Evolutionary conservation across 2,797 vertebrate genomes (phyloP).

Genomic region (Podarcis lilfordi): DNA sequence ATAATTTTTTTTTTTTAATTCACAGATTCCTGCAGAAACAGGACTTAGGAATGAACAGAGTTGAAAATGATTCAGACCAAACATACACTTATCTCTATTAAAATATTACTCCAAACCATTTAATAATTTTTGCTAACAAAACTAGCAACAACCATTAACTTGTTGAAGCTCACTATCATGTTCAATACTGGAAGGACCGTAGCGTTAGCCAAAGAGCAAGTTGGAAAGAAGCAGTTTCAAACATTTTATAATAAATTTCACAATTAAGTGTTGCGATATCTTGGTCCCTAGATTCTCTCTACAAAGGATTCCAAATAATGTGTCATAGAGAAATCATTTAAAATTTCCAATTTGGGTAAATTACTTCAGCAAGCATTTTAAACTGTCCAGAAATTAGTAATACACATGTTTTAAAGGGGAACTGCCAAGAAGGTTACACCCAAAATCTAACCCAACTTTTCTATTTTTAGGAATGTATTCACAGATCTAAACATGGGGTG

Average conservation of each 20-base stretch:
- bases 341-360: slow-evolving; percentile 45
- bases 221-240: slow-evolving; percentile 57
- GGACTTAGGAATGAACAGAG: too few relatives aligned
- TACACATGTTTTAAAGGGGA: slow-evolving; percentile 60
- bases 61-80: too few relatives aligned
- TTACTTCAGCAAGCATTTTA: slow-evolving; percentile 61
- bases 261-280: slow-evolving; percentile 56
- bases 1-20: too few relatives aligned
- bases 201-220: slow-evolving; percentile 28
- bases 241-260: slow-evolving; percentile 25
- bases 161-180: slow-evolving; percentile 59
- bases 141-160: slow-evolving; percentile 55
- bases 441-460: slow-evolving; percentile 58
- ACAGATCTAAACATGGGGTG: slow-evolving; percentile 18
- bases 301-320: slow-evolving; percentile 66
- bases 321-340: slow-evolving; percentile 63
- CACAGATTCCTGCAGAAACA: too few relatives aligned
- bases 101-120: neutral
- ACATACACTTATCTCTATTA: neutral
- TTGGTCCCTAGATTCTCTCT: slow-evolving; percentile 56
- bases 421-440: slow-evolving; percentile 62
- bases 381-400: slow-evolving; percentile 65
- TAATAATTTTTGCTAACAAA: slow-evolving; percentile 47
- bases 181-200: slow-evolving; percentile 37
- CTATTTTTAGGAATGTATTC: slow-evolving; percentile 34